A percentile compares a stretch with the other conserved stretches of the same genome.
These are phyloP conservation scores for Trachops cirrhosus DNA, from an alignment of 2,797 vertebrate species.

Conservation along the genomic window DNA sequence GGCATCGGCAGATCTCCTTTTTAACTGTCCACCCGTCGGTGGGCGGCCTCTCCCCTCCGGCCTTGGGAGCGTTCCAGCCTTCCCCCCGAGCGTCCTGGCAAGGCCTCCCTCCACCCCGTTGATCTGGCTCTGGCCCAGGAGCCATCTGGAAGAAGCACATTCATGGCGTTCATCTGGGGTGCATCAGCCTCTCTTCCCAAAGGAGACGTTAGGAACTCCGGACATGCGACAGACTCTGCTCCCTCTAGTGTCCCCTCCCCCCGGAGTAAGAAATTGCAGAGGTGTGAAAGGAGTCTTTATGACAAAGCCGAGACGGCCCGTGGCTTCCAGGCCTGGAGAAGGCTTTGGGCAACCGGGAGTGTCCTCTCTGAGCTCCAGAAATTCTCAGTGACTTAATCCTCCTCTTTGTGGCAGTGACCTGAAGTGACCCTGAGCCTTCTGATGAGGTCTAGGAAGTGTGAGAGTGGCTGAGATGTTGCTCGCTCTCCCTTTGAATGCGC, in stretches of 20 bases:
- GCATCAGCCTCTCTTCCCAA: background rate
- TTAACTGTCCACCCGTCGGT: background rate
- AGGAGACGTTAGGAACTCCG: background rate
- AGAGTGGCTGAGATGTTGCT: background rate
- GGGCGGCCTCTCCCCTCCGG: background rate
- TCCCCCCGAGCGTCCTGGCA: background rate
- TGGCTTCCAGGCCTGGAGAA: background rate
- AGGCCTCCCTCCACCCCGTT: background rate
- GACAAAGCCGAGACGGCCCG: background rate
- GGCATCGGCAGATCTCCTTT: background rate
- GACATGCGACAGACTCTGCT: background rate
- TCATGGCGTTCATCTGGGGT: background rate
- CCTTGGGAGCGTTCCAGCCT: background rate
- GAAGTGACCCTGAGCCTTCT: background rate
- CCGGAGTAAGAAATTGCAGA: background rate
- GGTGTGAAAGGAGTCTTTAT: background rate
- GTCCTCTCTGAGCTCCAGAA: background rate
- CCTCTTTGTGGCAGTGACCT: background rate
- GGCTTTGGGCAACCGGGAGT: background rate
- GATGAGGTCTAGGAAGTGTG: accelerated
- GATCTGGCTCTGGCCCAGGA: constrained; percentile 36
- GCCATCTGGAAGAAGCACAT: background rate
- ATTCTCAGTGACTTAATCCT: background rate
- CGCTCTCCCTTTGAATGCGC: background rate
- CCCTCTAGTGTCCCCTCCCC: background rate